Base-by-base conservation (phyloP, 2,888 invertebrate genomes). In the Drosophila algonquin region DNA sequence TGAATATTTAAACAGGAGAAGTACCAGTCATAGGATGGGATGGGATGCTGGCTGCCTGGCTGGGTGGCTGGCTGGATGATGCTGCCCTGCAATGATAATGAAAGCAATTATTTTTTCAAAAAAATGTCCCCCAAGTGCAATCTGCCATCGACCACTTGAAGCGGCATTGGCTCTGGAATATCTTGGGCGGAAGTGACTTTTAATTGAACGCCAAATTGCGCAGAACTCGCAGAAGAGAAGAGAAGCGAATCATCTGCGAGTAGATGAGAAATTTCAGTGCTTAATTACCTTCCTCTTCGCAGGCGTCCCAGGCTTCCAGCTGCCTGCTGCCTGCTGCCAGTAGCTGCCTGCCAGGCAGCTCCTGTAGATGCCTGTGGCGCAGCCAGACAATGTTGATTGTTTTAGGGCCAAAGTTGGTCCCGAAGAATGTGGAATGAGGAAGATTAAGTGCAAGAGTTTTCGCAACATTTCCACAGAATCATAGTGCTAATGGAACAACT, bases 61-160 rank as follows among this genome's bases (percentile, higher is more conserved):
- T 24, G 24, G 24, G 4, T 24, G 24, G 24, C 24, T 24, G 7
- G 7, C 30, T 30, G 52, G 56, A 57, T 58, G 54, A 48, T 47
- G 63, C 60, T 70, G 70, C 60, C 63, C 52, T 52, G 45, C 50
- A 56, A 74, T 56, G 76, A 74, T 84, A 83, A 81, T 89, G 68
- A 89, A 89, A 77, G 85, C 83, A 87, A 84, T 84, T 84, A 87
- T 72, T 79, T 84, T 87, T 87, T 72, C 46, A 30, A 68, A 73
- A 73, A 75, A 70, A 47, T 45, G 24, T 47, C 54, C 64, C 81
- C 81, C 73, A 67, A 84, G 72, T 83, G 84, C 87, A 76, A 73
- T 83, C 82, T 73, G 50, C 74, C 58, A 68, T 59, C 57, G 71
- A 68, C 57, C 71, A 75, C 67, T 77, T 65, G 59, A 63, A 73